These are phyloP conservation scores for Pongo pygmaeus DNA, from an alignment of 2,113 vertebrate species.

Conservation along the genomic window DNA sequence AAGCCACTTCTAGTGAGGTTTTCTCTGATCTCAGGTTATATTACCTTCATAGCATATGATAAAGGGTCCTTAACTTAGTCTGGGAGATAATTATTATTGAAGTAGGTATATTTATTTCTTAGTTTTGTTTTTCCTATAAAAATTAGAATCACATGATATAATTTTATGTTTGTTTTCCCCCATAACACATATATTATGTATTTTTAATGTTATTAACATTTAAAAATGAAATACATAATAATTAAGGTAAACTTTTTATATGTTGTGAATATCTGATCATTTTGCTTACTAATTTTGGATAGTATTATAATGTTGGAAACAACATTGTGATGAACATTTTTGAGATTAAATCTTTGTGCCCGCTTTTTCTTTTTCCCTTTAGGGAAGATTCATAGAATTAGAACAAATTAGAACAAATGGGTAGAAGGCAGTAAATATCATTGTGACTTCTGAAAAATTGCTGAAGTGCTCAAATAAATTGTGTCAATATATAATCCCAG, in stretches of 20 bases:
- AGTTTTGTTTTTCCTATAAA: not conserved
- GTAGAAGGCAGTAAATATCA: not conserved
- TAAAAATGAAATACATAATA: too few relatives aligned
- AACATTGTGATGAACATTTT: not conserved
- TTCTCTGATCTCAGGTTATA: not conserved
- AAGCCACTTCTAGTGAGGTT: not conserved
- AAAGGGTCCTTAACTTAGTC: not conserved
- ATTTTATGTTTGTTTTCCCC: not conserved
- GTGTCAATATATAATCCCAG: not conserved
- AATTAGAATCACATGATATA: not conserved
- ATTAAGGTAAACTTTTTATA: not conserved
- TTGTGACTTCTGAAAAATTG: not conserved
- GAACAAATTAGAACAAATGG: not conserved
- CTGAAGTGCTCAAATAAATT: not conserved
- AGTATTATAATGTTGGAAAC: not conserved
- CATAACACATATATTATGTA: not conserved
- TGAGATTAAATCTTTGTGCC: not conserved
- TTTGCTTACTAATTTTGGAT: constrained; percentile 2
- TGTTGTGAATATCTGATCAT: not conserved
- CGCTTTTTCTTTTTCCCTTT: not conserved
- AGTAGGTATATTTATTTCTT: not conserved
- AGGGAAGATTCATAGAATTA: not conserved
- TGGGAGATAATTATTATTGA: not conserved
- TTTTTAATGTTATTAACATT: not conserved
- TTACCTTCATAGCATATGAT: too few relatives aligned